phyloP scores from a whole-genome alignment of 2,888 invertebrate species.

The Plebejus anna region DNA sequence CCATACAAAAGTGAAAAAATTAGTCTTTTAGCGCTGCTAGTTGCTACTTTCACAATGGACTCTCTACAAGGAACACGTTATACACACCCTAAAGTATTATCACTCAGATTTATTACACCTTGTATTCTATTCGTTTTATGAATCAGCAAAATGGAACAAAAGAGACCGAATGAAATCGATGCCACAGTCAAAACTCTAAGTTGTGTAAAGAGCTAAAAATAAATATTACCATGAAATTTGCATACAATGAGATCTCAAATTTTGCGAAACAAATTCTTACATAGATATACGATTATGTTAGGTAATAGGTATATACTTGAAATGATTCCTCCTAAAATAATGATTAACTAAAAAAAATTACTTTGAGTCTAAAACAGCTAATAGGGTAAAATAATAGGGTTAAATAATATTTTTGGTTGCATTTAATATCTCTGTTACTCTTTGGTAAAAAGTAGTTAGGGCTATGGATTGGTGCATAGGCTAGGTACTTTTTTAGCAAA shows the following conservation, averaged over 20 bases:
- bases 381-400: background rate
- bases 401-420: too few relatives aligned
- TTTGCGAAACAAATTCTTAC: background rate
- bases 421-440: too few relatives aligned
- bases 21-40: too few relatives aligned
- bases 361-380: background rate
- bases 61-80: too few relatives aligned
- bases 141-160: background rate
- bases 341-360: background rate
- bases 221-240: background rate
- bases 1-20: too few relatives aligned
- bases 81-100: too few relatives aligned
- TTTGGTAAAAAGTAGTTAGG: too few relatives aligned
- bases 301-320: background rate
- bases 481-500: too few relatives aligned
- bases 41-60: too few relatives aligned
- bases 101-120: too few relatives aligned
- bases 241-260: slow-evolving; percentile 10
- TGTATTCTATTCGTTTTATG: too few relatives aligned
- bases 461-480: too few relatives aligned
- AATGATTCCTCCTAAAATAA: background rate
- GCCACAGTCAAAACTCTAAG: background rate
- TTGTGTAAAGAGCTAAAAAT: slow-evolving; percentile 5
- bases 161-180: background rate
- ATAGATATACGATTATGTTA: background rate